Conservation (phyloP, 1,140 invertebrate species). For the Drosophila tani region DNA sequence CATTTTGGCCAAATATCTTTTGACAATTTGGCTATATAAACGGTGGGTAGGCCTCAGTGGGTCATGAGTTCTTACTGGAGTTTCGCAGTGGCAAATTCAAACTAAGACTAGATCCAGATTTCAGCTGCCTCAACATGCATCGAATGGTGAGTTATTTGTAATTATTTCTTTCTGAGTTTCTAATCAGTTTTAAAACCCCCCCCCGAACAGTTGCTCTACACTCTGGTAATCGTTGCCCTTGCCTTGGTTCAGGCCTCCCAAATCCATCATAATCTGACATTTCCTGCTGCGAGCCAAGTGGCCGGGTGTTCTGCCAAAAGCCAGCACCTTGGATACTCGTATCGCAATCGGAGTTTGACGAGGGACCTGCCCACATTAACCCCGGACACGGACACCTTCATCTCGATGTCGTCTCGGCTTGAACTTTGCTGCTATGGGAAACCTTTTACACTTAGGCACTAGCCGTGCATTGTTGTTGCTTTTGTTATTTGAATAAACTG, state of each 20-base stretch:
- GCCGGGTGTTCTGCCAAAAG: conserved; percentile 20
- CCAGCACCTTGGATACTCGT: conserved; percentile 1
- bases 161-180: background rate
- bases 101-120: conserved; percentile 76
- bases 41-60: conserved; percentile 28
- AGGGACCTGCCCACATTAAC: conserved; percentile 37
- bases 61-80: conserved; percentile 80
- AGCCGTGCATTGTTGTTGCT: conserved; percentile 54
- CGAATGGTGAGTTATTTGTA: conserved; percentile 36
- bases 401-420: background rate
- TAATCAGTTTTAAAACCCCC: background rate
- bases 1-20: conserved; percentile 35
- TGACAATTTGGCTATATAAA: conserved; percentile 63
- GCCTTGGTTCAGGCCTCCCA: conserved; percentile 38
- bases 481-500: conserved; percentile 60
- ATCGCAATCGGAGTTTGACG: conserved; percentile 27
- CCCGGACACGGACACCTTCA: background rate
- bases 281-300: conserved; percentile 41
- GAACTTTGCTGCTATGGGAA: conserved; percentile 18
- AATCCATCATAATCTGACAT: conserved; percentile 53
- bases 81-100: conserved; percentile 73
- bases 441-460: conserved; percentile 23
- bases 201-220: conserved; percentile 52
- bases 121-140: conserved; percentile 49
- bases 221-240: conserved; percentile 48